Conservation (phyloP, 1,140 invertebrate species). For the Eupristina koningsbergeri region DNA sequence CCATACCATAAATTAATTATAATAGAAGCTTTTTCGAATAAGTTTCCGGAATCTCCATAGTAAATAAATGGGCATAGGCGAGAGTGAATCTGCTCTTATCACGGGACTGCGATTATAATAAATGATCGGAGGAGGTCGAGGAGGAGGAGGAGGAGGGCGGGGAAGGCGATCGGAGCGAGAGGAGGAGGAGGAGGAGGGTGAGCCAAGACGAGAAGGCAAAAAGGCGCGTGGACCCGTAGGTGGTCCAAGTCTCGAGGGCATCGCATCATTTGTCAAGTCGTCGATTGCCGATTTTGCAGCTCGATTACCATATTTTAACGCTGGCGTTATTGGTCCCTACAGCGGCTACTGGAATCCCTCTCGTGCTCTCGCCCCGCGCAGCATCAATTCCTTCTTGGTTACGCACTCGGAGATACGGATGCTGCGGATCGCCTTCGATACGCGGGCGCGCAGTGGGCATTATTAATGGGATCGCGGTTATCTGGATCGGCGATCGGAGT, state of each 20-base stretch:
- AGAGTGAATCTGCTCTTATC: slow-evolving; percentile 29
- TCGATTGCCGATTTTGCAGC: slow-evolving; percentile 70
- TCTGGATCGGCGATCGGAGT: slow-evolving; percentile 36
- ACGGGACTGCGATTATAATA: slow-evolving; percentile 43
- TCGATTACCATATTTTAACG: slow-evolving; percentile 74
- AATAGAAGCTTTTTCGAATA: slow-evolving; percentile 27
- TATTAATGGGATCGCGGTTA: slow-evolving; percentile 50
- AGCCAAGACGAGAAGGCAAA: slow-evolving; percentile 58
- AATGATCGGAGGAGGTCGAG: slow-evolving; percentile 25
- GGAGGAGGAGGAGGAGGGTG: slow-evolving; percentile 12
- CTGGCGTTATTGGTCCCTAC: slow-evolving; percentile 67
- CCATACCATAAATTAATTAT: slow-evolving; percentile 36
- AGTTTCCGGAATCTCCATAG: slow-evolving; percentile 24
- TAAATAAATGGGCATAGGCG: slow-evolving; percentile 7
- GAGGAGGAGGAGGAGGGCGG: not conserved
- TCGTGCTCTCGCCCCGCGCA: no score
- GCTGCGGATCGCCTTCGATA: not conserved
- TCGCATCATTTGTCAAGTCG: slow-evolving; percentile 72
- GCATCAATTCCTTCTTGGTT: slow-evolving; percentile 9
- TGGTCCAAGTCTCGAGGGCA: slow-evolving; percentile 65
- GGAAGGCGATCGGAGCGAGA: not conserved
- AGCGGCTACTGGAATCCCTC: slow-evolving; percentile 68
- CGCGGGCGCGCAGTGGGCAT: slow-evolving; percentile 15
- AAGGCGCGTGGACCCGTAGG: slow-evolving; percentile 62
- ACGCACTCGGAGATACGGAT: not conserved